Evolutionary conservation across 2,797 vertebrate genomes (phyloP), one percentile per base, ranked within the genome.

Genomic region (Pampus argenteus): DNA sequence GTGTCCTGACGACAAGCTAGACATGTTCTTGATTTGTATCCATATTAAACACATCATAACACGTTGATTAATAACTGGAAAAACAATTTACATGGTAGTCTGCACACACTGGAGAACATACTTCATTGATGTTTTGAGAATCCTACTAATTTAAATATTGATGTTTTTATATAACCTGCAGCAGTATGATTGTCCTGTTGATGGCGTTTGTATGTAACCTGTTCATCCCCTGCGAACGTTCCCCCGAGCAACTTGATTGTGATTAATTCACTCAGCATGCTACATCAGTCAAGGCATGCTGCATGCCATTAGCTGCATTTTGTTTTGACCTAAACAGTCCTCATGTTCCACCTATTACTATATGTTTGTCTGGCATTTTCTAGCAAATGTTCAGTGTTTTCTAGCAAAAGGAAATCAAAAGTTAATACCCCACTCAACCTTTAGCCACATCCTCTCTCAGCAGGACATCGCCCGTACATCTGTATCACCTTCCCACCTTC

Each of bases 401-500:
- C 28, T 57, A 57, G 38, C 20, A 67, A 50, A 69, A 23, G 17
- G 17, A 15, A 14, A 66, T 80, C 57, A 78, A 55, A 60, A 42
- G 42, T 25, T 31, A 63, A 73, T 36, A 18, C 51, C 54, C 18
- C 38, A 55, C 18, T 52, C 63, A 55, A 60, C 10, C 10, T 50
- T 78, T 29, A 61, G 70, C 50, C 59, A 61, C 57, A 62, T 82
- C 25, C 15, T 58, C 28, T 58, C 59, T 28, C 59, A 36, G 73
- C 74, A 52, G 66, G 79, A 71, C 66, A 71, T 63, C 44, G 14
- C 47, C 23, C 10, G 1, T 25, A 49, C 6, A 13, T 40, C 50
- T 42, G n/a, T 48, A 65, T 14, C 59, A 47, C 49, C 18, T 49
- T 51, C 48, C 34, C 51, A 49, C 72, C 58, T 63, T 67, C 52